phyloP scores from a whole-genome alignment of 2,797 vertebrate species.

The Danio choprae region DNA sequence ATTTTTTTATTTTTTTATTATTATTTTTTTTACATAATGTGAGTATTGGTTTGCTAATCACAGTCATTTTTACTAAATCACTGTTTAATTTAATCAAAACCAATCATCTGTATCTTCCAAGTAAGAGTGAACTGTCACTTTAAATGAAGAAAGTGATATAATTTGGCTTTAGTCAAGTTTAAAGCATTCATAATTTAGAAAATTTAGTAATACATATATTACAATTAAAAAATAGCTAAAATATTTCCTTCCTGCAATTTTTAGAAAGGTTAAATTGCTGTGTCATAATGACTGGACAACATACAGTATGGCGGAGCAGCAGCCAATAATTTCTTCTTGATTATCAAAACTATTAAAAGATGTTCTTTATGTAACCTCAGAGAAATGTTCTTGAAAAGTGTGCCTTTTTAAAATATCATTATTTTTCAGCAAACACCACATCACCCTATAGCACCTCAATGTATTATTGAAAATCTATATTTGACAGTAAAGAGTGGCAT shows the following conservation, averaged over 20 bases:
- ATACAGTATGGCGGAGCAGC: neutral
- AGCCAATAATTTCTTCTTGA: neutral
- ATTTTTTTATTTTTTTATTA: too few species aligned
- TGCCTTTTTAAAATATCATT: too few species aligned
- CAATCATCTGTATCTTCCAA: too few species aligned
- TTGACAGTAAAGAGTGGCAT: slow-evolving; percentile 50
- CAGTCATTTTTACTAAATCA: too few species aligned
- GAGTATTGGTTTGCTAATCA: too few species aligned
- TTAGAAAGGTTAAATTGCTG: neutral
- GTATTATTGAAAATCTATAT: slow-evolving; percentile 27
- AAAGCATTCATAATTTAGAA: neutral
- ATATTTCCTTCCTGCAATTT: neutral
- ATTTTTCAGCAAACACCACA: slow-evolving; percentile 6
- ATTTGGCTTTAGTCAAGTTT: neutral
- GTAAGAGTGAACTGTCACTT: too few species aligned
- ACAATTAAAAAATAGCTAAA: too few species aligned
- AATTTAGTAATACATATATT: too few species aligned
- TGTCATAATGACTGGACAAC: neutral
- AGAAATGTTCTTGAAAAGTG: neutral
- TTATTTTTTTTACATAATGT: too few species aligned
- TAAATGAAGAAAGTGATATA: neutral
- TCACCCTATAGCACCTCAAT: neutral
- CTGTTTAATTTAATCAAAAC: too few species aligned
- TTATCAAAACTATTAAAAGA: neutral
- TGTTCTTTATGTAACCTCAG: neutral